Conservation (phyloP, 2,888 invertebrate species). For the Drosophila nigritarsus region DNA sequence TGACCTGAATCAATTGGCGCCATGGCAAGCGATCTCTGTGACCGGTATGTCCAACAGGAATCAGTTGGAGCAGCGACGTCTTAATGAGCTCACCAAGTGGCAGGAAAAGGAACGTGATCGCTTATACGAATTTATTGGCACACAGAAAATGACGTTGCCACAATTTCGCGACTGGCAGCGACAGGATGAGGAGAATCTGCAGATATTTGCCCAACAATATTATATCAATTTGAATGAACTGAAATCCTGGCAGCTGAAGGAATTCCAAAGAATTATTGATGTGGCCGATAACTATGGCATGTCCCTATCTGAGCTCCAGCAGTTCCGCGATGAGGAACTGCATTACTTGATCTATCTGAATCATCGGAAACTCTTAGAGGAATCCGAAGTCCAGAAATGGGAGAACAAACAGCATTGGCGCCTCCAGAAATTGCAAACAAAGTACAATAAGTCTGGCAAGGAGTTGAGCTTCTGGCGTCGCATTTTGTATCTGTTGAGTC, state of each 20-base stretch:
- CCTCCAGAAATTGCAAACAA: conserved; percentile 61
- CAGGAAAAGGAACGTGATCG: conserved; percentile 82
- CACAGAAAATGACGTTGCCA: conserved; percentile 75
- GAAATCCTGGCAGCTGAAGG: conserved; percentile 80
- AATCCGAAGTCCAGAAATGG: conserved; percentile 69
- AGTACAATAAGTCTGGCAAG: conserved; percentile 64
- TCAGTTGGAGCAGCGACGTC: conserved; percentile 68
- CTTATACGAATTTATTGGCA: conserved; percentile 79
- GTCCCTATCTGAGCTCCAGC: conserved; percentile 75
- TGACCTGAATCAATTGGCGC: conserved; percentile 63
- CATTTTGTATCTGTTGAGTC: conserved; percentile 76
- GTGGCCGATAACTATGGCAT: conserved; percentile 78
- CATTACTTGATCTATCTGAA: conserved; percentile 72
- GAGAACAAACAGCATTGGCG: conserved; percentile 63
- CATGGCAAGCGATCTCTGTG: conserved; percentile 72
- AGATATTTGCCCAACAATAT: conserved; percentile 66
- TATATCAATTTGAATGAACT: conserved; percentile 69
- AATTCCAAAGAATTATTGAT: conserved; percentile 75
- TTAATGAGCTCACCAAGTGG: conserved; percentile 77
- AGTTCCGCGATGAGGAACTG: conserved; percentile 82
- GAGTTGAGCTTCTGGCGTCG: conserved; percentile 80
- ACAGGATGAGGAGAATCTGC: conserved; percentile 65
- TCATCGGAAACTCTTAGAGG: conserved; percentile 71
- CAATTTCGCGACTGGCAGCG: conserved; percentile 80
- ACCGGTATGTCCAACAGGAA: conserved; percentile 68